Evolutionary conservation across 2,797 vertebrate species (phyloP), one percentile per base, ranked within the genome.

Genomic region (Eupleurogrammus muticus): DNA sequence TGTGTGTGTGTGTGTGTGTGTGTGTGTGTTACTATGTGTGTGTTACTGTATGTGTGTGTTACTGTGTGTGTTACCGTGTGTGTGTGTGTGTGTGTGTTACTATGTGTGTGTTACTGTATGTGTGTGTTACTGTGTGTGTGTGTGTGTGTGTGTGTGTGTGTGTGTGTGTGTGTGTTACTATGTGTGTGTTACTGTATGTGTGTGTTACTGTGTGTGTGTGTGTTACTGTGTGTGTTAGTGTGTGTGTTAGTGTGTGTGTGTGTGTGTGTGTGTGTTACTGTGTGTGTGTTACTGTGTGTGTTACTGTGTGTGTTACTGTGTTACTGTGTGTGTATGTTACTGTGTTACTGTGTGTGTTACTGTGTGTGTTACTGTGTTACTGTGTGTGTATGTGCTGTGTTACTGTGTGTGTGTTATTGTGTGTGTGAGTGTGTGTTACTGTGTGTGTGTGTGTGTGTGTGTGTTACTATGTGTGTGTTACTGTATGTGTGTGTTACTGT

Each of bases 51-150:
- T 47, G 59, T 62, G 73, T 57, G 59, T 62, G 68, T 56, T 78
- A 97, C 97, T 1, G 56, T 47, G 59, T 62, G 73, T 57, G 59
- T 62, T n/a, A n/a, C n/a, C n/a, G n/a, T n/a, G n/a, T n/a, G n/a
- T n/a, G n/a, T n/a, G n/a, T n/a, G n/a, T 1, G 56, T 47, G 59
- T 62, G 73, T 57, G 59, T 62, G 68, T 56, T 78, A 97, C 97
- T 1, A 52, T 47, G 59, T 62, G 73, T 57, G 59, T 62, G 68
- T 56, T 78, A 97, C 97, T 1, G 56, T n/a, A n/a, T 47, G 59
- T 62, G 73, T 57, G 59, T 62, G 68, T 56, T 78, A 97, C 97
- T 1, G 56, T 47, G 59, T 62, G 73, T 57, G 59, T 62, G 68
- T 56, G n/a, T 1, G 56, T 47, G 59, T 62, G 73, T 57, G 59